Percentiles rank a stretch among this genome's conserved stretches.
phyloP scores from a whole-genome alignment of 2,113 vertebrate species.

The Panthera tigris region DNA sequence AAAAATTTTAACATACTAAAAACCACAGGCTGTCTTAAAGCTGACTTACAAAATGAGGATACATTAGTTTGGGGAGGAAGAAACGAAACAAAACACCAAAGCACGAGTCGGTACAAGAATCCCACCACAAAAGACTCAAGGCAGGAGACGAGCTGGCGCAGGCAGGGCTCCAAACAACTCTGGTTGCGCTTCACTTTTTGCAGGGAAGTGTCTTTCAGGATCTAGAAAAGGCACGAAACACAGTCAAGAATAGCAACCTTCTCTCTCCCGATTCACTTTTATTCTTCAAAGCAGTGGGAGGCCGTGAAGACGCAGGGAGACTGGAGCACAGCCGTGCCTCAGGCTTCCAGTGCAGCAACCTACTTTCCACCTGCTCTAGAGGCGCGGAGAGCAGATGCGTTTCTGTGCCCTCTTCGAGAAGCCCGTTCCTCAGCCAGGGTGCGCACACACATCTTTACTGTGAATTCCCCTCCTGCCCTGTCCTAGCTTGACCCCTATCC shows the following conservation, averaged over 20 bases:
- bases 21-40: neutral
- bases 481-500: neutral
- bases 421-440: neutral
- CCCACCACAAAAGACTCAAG: slow-evolving; percentile 96
- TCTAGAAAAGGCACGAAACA: slow-evolving; percentile 84
- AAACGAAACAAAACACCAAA: neutral
- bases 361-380: neutral
- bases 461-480: neutral
- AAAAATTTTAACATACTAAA: slow-evolving; percentile 1
- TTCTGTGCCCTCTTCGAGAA: neutral
- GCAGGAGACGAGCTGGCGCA: slow-evolving; percentile 97
- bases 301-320: neutral
- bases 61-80: slow-evolving; percentile 23
- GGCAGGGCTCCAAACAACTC: slow-evolving; percentile 98
- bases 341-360: neutral
- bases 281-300: neutral
- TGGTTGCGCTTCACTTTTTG: slow-evolving; percentile 99
- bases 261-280: neutral
- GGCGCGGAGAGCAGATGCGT: neutral
- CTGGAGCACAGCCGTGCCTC: neutral
- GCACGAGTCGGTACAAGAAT: slow-evolving; percentile 20
- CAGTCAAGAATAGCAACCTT: neutral
- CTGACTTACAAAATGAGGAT: neutral
- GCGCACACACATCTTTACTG: neutral
- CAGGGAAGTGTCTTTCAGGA: slow-evolving; percentile 96